Conservation (phyloP, 2,113 vertebrate species). For the Oreochromis spilurus region DNA sequence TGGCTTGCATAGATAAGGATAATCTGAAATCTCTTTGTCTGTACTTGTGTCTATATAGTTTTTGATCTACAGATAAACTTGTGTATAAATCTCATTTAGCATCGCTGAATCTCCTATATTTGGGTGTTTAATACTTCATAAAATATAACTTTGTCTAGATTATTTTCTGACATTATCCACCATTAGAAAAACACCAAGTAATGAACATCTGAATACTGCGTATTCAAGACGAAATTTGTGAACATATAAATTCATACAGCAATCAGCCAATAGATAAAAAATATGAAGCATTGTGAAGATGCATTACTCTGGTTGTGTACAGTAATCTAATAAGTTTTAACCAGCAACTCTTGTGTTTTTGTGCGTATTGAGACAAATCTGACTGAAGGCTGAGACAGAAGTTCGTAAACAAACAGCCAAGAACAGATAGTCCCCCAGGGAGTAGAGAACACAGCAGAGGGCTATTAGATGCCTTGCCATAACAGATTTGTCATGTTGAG, state of each 20-base stretch:
- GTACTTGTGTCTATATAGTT: not conserved
- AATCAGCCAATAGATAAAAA: not conserved
- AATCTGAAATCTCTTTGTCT: not conserved
- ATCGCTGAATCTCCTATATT: not conserved
- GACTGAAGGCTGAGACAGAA: not conserved
- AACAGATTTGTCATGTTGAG: not conserved
- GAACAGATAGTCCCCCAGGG: not conserved
- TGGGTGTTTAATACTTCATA: not conserved
- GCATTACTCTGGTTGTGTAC: not conserved
- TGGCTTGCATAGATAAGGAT: not conserved
- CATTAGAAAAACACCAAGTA: not conserved
- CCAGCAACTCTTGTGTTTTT: not conserved
- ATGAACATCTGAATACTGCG: not conserved
- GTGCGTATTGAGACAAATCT: not conserved
- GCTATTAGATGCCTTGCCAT: not conserved
- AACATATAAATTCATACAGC: not conserved
- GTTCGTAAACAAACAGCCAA: not conserved
- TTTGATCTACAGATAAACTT: not conserved
- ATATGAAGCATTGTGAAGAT: not conserved
- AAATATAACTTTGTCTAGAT: not conserved
- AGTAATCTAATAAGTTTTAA: not conserved
- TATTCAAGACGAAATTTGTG: not conserved
- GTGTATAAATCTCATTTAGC: not conserved
- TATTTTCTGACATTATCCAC: not conserved
- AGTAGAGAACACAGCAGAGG: not conserved